Conservation (phyloP, 30 jellyfish, hydroid and myxozoan species). For the Aurelia coerulea region DNA sequence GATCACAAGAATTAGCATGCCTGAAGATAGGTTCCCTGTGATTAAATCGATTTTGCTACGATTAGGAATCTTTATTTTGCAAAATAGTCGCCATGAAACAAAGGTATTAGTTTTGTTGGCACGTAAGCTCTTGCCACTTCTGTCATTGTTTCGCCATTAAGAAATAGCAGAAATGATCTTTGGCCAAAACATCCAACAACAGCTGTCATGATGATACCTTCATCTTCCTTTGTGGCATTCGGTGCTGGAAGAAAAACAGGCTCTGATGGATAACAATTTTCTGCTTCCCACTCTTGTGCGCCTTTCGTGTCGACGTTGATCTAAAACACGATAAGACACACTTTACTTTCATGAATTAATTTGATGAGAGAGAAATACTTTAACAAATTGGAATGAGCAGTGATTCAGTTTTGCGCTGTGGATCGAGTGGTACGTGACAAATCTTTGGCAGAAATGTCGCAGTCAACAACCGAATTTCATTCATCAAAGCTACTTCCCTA, state of each 20-base stretch:
- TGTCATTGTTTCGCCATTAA: conserved; percentile 70
- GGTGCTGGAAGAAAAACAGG: conserved; percentile 73
- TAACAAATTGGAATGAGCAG: too few relatives aligned
- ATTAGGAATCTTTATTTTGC: background rate
- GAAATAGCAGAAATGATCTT: conserved; percentile 64
- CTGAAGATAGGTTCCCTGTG: too few relatives aligned
- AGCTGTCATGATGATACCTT: conserved; percentile 73
- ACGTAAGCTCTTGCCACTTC: conserved; percentile 78
- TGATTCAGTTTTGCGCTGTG: too few relatives aligned
- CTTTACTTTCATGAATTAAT: too few relatives aligned
- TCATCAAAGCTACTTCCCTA: too few relatives aligned
- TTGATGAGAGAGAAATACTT: too few relatives aligned
- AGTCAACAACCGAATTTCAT: too few relatives aligned
- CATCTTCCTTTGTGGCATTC: conserved; percentile 71
- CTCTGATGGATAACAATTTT: conserved; percentile 75
- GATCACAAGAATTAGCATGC: too few relatives aligned
- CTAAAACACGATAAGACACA: background rate
- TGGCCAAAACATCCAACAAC: conserved; percentile 71
- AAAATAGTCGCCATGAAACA: conserved; percentile 68
- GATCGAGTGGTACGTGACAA: too few relatives aligned
- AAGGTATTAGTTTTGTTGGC: conserved; percentile 55
- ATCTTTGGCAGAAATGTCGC: too few relatives aligned
- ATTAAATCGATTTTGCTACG: too few relatives aligned
- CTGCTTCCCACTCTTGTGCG: conserved; percentile 66
- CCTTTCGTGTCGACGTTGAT: conserved; percentile 60